Evolutionary conservation across 2,888 invertebrate genomes (phyloP).

Genomic region (Hypena proboscidalis): DNA sequence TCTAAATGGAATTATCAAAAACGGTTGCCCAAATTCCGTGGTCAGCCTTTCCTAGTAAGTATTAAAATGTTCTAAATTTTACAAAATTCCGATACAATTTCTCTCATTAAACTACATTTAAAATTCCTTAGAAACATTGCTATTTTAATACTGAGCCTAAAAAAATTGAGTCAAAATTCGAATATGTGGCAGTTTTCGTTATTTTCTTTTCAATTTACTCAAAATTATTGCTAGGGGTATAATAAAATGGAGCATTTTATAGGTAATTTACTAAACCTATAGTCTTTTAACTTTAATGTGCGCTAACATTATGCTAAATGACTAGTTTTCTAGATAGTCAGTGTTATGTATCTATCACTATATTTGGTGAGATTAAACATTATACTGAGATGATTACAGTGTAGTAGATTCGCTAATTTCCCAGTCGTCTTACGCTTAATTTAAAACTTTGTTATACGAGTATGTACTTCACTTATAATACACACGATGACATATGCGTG

Average conservation of each 20-base stretch:
- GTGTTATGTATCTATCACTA: constrained; percentile 46
- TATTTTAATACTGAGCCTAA: constrained; percentile 54
- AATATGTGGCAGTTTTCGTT: constrained; percentile 74
- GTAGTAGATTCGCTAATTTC: constrained; percentile 12
- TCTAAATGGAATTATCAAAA: constrained; percentile 26
- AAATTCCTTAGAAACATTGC: constrained; percentile 40
- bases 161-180: constrained; percentile 71
- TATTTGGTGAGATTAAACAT: constrained; percentile 36
- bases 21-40: constrained; percentile 18
- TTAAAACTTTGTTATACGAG: constrained; percentile 5
- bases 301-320: constrained; percentile 52
- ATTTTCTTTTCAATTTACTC: constrained; percentile 42
- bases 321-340: constrained; percentile 45
- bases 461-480: too few species aligned
- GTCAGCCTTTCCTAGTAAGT: constrained; percentile 31
- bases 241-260: constrained; percentile 37
- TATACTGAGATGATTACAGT: constrained; percentile 27
- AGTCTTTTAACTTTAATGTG: constrained; percentile 50
- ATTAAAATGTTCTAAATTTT: constrained; percentile 42
- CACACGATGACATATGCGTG: not conserved
- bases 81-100: constrained; percentile 54
- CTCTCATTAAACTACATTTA: constrained; percentile 42
- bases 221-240: constrained; percentile 49
- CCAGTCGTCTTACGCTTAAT: constrained; percentile 19
- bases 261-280: constrained; percentile 25